Evolutionary conservation across 2,888 invertebrate species (phyloP).

Genomic region (Pseudococcus longispinus): DNA sequence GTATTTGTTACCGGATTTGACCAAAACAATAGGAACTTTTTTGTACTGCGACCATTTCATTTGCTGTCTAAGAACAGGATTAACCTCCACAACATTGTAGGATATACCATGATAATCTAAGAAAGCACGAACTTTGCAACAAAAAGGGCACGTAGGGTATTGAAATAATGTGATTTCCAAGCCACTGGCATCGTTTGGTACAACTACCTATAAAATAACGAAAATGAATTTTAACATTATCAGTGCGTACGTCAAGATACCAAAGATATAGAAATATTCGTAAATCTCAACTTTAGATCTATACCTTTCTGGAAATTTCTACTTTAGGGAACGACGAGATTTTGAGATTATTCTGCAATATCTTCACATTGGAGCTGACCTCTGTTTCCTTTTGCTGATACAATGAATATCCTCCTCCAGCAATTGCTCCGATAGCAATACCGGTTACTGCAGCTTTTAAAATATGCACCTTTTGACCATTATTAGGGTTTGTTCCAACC

Average conservation of each 20-base stretch:
- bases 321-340: not conserved
- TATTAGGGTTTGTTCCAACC: not conserved
- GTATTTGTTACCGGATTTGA: conserved; percentile 76
- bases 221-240: no score
- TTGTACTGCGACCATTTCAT: conserved; percentile 92
- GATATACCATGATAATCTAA: conserved; percentile 91
- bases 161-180: conserved; percentile 86
- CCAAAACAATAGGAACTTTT: conserved; percentile 92
- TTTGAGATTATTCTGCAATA: conserved; percentile 1
- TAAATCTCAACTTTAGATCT: not conserved
- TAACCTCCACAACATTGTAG: conserved; percentile 96
- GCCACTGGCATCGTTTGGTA: conserved; percentile 44
- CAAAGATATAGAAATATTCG: not conserved
- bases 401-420: not conserved
- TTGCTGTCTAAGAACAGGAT: conserved; percentile 89
- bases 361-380: not conserved
- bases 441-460: conserved; percentile 6
- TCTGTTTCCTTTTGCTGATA: conserved; percentile 8
- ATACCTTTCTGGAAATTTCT: conserved; percentile 40
- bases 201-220: conserved; percentile 25
- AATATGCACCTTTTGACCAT: not conserved
- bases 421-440: not conserved
- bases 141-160: conserved; percentile 97
- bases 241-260: no score
- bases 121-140: conserved; percentile 91